These are phyloP conservation scores for Tupiocoris notatus DNA, from an alignment of 2,888 invertebrate species.

Conservation along the genomic window DNA sequence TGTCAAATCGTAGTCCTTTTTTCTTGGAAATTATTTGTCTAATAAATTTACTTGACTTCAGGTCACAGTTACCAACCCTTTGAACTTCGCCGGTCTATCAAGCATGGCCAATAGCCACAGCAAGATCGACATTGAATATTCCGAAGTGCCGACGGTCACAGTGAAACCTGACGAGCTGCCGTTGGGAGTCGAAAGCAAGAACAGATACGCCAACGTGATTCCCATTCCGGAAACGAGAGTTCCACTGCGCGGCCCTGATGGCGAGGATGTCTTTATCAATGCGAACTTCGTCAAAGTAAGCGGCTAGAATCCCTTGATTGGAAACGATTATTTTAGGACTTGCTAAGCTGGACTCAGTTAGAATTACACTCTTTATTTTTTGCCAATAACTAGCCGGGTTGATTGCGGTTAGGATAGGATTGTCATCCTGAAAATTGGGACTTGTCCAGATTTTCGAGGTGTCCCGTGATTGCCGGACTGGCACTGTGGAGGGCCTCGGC, in stretches of 20 bases:
- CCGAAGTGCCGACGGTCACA: conserved; percentile 74
- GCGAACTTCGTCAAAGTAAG: conserved; percentile 84
- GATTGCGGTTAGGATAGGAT: no score
- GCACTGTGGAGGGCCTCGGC: no score
- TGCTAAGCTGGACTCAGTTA: neutral
- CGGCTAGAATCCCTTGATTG: no score
- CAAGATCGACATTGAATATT: conserved; percentile 77
- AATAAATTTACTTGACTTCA: conserved; percentile 51
- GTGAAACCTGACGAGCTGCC: conserved; percentile 80
- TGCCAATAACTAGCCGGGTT: no score
- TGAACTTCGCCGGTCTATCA: conserved; percentile 75
- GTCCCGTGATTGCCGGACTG: no score
- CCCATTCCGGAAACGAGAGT: conserved; percentile 90
- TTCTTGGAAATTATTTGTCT: no score
- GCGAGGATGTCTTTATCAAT: conserved; percentile 86
- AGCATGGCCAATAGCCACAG: conserved; percentile 65
- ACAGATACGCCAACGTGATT: conserved; percentile 92
- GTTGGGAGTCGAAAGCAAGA: conserved; percentile 83
- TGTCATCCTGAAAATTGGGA: no score
- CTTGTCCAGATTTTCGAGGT: no score
- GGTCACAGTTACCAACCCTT: conserved; percentile 68
- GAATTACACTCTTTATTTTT: no score
- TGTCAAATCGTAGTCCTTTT: no score
- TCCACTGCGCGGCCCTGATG: conserved; percentile 68
- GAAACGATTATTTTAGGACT: neutral